Conservation (phyloP, 2,113 vertebrate species). For the Amblyornis subalaris region DNA sequence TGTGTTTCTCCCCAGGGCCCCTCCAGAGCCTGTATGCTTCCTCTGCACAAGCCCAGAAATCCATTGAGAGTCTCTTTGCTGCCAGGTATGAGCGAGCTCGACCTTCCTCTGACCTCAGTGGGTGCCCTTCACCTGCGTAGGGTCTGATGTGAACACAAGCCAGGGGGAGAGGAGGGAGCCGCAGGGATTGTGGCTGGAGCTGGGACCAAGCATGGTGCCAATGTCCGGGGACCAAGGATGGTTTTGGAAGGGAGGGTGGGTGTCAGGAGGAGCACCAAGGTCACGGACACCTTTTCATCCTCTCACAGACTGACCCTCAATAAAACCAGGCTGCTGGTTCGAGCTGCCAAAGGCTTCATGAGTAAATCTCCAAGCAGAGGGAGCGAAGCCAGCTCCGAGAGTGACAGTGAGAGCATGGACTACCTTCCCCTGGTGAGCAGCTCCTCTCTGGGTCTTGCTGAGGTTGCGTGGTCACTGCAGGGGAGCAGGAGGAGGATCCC, state of each 20-base stretch:
- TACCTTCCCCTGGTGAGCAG: constrained; percentile 88
- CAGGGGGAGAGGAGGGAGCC: background rate
- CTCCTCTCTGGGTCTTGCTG: background rate
- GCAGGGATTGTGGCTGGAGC: accelerated
- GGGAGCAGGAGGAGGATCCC: background rate
- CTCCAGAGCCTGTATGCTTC: constrained; percentile 77
- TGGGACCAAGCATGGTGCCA: accelerated
- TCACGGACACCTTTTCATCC: background rate
- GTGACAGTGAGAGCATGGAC: constrained; percentile 80
- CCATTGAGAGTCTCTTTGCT: constrained; percentile 84
- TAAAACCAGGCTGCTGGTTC: constrained; percentile 83
- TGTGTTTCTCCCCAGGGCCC: constrained; percentile 69
- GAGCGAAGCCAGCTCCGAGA: constrained; percentile 70
- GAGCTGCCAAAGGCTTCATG: constrained; percentile 89
- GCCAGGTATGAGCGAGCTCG: constrained; percentile 72
- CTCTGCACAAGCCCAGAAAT: constrained; percentile 80
- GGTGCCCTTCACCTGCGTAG: accelerated
- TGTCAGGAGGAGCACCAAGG: background rate
- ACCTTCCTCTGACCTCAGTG: background rate
- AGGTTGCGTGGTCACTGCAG: background rate
- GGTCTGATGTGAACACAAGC: background rate
- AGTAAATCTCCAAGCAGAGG: constrained; percentile 70
- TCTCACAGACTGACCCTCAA: constrained; percentile 80
- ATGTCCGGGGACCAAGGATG: background rate
- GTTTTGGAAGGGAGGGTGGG: background rate